phyloP scores from a whole-genome alignment of 2,113 vertebrate genomes.

The Caranx melampygus region DNA sequence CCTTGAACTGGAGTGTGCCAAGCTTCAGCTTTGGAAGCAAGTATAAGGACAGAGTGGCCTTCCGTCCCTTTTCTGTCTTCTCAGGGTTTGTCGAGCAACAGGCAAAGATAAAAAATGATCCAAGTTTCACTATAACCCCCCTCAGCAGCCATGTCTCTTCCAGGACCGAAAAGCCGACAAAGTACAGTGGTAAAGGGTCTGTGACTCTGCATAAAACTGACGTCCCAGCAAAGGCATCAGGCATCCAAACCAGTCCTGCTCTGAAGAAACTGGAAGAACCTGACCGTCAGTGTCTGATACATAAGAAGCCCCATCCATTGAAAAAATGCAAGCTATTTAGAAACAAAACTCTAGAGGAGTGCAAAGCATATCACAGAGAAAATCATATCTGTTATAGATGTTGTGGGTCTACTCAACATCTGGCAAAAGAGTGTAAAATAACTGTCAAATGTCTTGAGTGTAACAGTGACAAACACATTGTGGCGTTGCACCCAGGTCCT shows the following conservation, averaged over 20 bases:
- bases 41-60: no score
- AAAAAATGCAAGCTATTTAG: conserved; percentile 25
- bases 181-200: no score
- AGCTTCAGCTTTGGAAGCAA: no score
- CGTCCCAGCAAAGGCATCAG: background rate
- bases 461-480: background rate
- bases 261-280: no score
- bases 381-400: conserved; percentile 22
- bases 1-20: no score
- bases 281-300: no score
- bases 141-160: no score
- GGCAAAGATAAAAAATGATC: no score
- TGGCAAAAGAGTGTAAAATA: conserved; percentile 5
- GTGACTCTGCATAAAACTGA: background rate
- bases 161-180: no score
- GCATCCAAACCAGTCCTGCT: background rate
- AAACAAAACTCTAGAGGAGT: background rate
- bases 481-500: background rate
- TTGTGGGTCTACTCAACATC: conserved; percentile 14
- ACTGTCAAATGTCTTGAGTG: background rate
- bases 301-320: background rate
- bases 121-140: no score
- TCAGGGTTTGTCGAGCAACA: no score
- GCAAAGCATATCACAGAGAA: conserved; percentile 23
- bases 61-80: no score